Conservation (phyloP, 37 sponge, comb jelly and placozoan species). For the Agelas oroides region DNA sequence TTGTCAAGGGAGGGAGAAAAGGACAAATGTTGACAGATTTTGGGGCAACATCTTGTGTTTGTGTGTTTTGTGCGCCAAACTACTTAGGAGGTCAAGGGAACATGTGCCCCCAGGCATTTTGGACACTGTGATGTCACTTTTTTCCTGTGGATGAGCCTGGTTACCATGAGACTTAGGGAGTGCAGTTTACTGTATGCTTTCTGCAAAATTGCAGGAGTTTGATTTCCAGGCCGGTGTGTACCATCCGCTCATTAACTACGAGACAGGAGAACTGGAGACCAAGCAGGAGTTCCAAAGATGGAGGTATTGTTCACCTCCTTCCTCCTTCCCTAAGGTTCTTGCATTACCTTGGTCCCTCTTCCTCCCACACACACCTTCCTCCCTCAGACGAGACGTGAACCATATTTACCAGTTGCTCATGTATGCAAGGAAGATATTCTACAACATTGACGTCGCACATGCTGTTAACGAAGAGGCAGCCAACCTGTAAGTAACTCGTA, state of each 20-base stretch:
- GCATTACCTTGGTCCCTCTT: neutral
- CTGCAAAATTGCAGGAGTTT: slow-evolving; percentile 63
- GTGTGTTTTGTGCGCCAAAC: no score
- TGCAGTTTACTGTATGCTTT: no score
- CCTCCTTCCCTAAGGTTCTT: no score
- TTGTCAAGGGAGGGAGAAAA: no score
- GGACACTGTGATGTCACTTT: no score
- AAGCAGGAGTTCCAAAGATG: slow-evolving; percentile 73
- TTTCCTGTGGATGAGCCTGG: no score
- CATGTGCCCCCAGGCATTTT: no score
- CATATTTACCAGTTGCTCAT: slow-evolving; percentile 70
- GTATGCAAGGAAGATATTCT: slow-evolving; percentile 70
- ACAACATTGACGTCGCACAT: slow-evolving; percentile 50
- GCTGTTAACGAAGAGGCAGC: slow-evolving; percentile 73
- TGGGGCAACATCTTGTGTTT: no score
- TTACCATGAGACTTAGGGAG: no score
- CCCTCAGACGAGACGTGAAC: slow-evolving; percentile 56
- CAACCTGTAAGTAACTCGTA: slow-evolving; percentile 70
- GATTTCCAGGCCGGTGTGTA: slow-evolving; percentile 78
- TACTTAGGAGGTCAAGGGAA: no score
- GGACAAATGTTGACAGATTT: no score
- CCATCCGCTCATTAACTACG: slow-evolving; percentile 69
- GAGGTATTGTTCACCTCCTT: no score
- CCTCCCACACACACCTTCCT: neutral
- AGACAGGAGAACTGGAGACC: slow-evolving; percentile 77